phyloP scores from a whole-genome alignment of 2,888 invertebrate genomes.

The Cantharis lateralis region DNA sequence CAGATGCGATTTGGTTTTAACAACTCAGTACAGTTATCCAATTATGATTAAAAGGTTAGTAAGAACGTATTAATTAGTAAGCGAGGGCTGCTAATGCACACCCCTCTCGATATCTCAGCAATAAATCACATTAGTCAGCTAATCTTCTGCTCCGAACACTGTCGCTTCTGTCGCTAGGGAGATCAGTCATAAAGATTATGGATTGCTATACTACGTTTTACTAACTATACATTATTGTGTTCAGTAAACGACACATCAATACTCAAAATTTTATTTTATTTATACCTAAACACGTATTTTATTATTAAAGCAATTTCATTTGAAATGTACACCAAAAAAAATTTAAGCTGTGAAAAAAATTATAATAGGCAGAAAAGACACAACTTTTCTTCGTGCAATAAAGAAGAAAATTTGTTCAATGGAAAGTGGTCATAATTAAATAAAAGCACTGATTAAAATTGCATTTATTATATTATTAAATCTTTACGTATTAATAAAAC shows the following conservation, averaged over 20 bases:
- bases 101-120: slow-evolving; percentile 51
- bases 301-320: neutral
- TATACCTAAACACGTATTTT: neutral
- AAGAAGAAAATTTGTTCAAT: neutral
- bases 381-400: neutral
- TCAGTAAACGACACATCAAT: neutral
- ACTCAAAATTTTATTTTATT: neutral
- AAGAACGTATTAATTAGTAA: slow-evolving; percentile 57
- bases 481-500: slow-evolving; percentile 1
- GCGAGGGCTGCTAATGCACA: slow-evolving; percentile 46
- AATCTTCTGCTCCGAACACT: slow-evolving; percentile 49
- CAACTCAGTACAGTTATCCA: slow-evolving; percentile 54
- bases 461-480: neutral
- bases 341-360: neutral
- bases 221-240: slow-evolving; percentile 12
- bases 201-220: slow-evolving; percentile 24
- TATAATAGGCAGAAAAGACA: neutral
- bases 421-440: neutral
- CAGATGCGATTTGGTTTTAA: slow-evolving; percentile 51
- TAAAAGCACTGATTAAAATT: neutral
- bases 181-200: slow-evolving; percentile 38
- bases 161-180: slow-evolving; percentile 38
- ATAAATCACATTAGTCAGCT: slow-evolving; percentile 56
- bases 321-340: neutral
- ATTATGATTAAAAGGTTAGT: slow-evolving; percentile 59